Base-by-base conservation (phyloP, 2,113 vertebrate species). In the Centropus unirufus region DNA sequence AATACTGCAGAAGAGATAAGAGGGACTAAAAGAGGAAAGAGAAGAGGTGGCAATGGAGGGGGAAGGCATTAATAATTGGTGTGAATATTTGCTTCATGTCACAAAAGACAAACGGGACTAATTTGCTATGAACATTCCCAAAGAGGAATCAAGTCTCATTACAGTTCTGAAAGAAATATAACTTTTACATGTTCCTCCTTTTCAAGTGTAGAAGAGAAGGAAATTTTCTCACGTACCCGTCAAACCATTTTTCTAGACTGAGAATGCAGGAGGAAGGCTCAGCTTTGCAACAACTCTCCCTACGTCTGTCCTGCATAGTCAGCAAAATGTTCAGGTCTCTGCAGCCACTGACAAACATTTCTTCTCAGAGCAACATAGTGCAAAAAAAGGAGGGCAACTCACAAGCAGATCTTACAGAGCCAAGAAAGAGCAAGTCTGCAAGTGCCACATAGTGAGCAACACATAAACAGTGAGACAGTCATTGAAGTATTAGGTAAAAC, bases 91-190 rank as follows among this genome's bases (percentile, higher is more conserved):
- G 49, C 47, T 93, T 78, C 49, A 61, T 49, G 81, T 76, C 91
- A 94, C 75, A 87, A 87, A 97, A 97, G 89, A 93, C 91, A 96
- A 96, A 97, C 58, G 91, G 59, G 34, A 26, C 47, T 93, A 91
- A 96, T 97, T 96, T 95, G 82, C 93, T 77, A 12, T 39, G 11
- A 91, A 40, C 39, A 90, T 68, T 68, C 72, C 47, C 85, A 88
- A 42, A 63, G 44, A 93, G n/a, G 16, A 96, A 81, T 55, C 6
- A 1, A 76, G 61, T 68, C 14, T 81, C 23, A 29, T 57, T 90
- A 92, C 81, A 69, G 40, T 63, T 75, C 32, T 47, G n/a, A 59
- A 57, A 46, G 42, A 44, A 83, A 51, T 5, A 8, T 3, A 32
- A 20, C 80, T 74, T 55, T 80, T 9, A 26, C 16, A 12, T 40